phyloP scores from a whole-genome alignment of 2,888 invertebrate genomes.

The Saturnia pavonia region DNA sequence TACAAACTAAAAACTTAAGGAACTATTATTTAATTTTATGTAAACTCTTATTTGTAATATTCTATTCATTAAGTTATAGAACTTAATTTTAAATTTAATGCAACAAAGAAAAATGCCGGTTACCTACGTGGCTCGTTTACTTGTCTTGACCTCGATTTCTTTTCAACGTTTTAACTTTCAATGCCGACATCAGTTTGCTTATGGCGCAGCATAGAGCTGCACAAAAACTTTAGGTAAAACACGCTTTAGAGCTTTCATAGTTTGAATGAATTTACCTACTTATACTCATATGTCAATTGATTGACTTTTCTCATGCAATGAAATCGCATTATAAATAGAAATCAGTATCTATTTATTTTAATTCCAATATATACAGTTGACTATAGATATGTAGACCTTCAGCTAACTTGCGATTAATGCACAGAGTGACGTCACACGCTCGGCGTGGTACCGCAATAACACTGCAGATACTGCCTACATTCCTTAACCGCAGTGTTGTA shows the following conservation, averaged over 20 bases:
- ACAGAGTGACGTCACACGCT: constrained; percentile 38
- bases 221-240: constrained; percentile 14
- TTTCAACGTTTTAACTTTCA: constrained; percentile 77
- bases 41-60: neutral
- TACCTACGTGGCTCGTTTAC: constrained; percentile 69
- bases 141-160: constrained; percentile 80
- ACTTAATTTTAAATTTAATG: constrained; percentile 26
- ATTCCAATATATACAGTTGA: neutral
- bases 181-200: constrained; percentile 62
- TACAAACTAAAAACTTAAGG: too few relatives aligned
- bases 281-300: neutral
- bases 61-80: neutral
- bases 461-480: constrained; percentile 49
- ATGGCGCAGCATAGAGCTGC: constrained; percentile 26
- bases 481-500: constrained; percentile 62
- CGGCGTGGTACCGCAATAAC: constrained; percentile 48
- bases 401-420: constrained; percentile 30
- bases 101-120: constrained; percentile 56
- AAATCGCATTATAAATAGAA: neutral
- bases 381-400: constrained; percentile 26
- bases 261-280: neutral
- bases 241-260: constrained; percentile 16
- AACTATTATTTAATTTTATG: neutral
- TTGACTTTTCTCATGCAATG: neutral
- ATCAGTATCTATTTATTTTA: neutral